Percentiles rank a stretch among this genome's conserved stretches.
These are phyloP conservation scores for Arrhopalites spinosus DNA, from an alignment of 2,888 invertebrate species.

Conservation along the genomic window DNA sequence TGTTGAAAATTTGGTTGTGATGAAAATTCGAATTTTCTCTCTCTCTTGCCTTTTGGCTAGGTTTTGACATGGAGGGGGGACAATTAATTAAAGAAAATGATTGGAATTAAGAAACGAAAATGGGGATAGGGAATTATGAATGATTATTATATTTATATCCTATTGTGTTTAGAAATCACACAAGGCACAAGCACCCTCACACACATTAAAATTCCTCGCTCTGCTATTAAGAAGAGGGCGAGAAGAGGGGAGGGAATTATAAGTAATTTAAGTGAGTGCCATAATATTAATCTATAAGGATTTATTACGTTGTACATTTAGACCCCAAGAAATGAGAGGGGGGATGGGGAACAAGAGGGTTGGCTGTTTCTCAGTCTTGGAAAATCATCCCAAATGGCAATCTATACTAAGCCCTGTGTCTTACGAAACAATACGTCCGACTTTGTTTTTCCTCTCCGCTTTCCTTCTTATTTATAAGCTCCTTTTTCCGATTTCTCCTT, in stretches of 20 bases:
- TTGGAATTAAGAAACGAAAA: no score
- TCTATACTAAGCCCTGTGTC: neutral
- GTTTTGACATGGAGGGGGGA: no score
- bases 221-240: no score
- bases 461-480: neutral
- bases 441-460: neutral
- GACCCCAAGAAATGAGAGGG: neutral
- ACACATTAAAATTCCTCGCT: no score
- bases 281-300: conserved; percentile 18
- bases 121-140: no score
- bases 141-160: no score
- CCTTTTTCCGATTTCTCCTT: neutral
- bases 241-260: neutral
- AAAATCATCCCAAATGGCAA: neutral
- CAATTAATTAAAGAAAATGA: no score
- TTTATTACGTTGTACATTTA: conserved; percentile 16
- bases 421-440: neutral
- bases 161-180: no score
- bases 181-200: no score
- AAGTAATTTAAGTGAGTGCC: conserved; percentile 14
- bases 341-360: neutral
- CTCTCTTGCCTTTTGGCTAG: no score
- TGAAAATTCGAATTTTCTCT: no score
- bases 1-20: no score
- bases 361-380: neutral